Percentiles rank a stretch among this genome's conserved stretches.
Evolutionary conservation across 2,113 vertebrate genomes (phyloP).

Genomic region (Mellivora capensis): DNA sequence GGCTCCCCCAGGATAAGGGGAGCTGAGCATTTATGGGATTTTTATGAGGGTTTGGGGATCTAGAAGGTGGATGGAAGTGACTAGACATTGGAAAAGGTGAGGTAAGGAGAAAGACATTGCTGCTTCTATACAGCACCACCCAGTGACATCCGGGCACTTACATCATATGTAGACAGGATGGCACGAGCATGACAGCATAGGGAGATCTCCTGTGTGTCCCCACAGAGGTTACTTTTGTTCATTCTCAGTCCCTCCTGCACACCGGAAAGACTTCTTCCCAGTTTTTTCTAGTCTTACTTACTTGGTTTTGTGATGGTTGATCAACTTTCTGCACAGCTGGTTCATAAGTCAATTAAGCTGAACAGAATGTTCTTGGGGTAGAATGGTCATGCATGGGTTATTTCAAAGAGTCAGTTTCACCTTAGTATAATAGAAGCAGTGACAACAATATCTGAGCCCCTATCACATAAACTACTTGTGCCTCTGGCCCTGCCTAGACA

Average conservation of each 20-base stretch:
- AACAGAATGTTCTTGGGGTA: neutral
- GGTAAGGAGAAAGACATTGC: neutral
- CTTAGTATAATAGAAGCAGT: neutral
- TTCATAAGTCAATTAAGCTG: neutral
- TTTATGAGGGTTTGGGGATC: neutral
- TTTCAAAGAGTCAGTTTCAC: neutral
- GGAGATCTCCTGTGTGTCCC: neutral
- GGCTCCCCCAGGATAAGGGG: neutral
- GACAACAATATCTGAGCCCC: neutral
- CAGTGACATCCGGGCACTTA: neutral
- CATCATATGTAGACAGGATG: neutral
- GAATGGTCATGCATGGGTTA: neutral
- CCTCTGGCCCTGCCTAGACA: neutral
- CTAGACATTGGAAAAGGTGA: neutral
- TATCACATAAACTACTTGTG: neutral
- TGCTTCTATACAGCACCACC: neutral
- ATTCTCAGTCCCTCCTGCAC: neutral
- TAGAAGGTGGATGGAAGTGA: neutral
- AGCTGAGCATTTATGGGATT: neutral
- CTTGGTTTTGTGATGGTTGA: neutral
- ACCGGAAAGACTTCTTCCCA: neutral
- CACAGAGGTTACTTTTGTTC: neutral
- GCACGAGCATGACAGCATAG: rapidly evolving
- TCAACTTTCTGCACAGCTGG: neutral
- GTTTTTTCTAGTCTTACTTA: neutral